A percentile compares a stretch with the other conserved stretches of the same genome.
phyloP scores from a whole-genome alignment of 2,113 vertebrate genomes.

The Tringa solitaria region DNA sequence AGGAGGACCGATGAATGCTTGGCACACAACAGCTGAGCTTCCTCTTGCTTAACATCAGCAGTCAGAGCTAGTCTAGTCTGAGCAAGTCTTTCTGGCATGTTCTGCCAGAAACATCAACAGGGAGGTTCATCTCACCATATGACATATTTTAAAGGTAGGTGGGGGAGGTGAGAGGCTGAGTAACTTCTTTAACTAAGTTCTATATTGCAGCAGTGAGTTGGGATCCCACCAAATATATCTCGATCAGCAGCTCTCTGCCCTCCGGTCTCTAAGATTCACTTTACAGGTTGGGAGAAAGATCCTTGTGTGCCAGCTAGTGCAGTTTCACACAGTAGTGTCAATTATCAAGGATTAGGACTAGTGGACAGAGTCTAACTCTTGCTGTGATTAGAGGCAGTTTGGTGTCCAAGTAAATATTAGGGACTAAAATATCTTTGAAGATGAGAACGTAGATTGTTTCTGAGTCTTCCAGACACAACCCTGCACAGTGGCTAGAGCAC shows the following conservation, averaged over 20 bases:
- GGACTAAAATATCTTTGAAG: neutral
- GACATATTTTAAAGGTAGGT: neutral
- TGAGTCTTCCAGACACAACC: neutral
- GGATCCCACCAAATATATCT: neutral
- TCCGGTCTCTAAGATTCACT: neutral
- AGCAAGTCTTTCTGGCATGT: neutral
- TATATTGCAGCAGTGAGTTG: neutral
- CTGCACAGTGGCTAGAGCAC: neutral
- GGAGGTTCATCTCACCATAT: neutral
- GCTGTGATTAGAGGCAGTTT: neutral
- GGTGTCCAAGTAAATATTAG: neutral
- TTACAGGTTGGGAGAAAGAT: neutral
- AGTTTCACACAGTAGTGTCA: neutral
- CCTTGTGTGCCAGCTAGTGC: rapidly evolving
- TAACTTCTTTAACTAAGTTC: neutral
- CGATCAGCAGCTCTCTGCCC: neutral
- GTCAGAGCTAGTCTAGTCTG: neutral
- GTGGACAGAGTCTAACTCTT: neutral
- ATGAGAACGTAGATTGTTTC: neutral
- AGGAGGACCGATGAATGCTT: neutral
- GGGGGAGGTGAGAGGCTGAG: neutral
- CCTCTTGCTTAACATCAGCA: neutral
- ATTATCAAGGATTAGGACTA: neutral
- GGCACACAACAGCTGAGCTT: neutral
- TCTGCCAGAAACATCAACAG: neutral